phyloP scores from a whole-genome alignment of 2,888 invertebrate genomes.

The Uloborus plumipes region DNA sequence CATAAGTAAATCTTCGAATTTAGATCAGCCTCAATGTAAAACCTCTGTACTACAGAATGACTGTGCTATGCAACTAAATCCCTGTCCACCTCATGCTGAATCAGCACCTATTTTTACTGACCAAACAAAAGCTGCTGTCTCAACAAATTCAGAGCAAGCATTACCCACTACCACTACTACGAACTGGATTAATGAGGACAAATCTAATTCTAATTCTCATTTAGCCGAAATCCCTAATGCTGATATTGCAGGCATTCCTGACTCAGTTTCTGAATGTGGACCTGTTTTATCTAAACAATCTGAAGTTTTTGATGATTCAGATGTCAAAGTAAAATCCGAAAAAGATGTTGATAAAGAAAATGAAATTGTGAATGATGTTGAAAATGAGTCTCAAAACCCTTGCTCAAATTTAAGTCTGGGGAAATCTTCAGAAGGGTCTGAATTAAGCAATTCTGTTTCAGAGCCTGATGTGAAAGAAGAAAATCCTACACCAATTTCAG shows the following conservation, averaged over 20 bases:
- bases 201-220: constrained; percentile 2
- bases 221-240: constrained; percentile 8
- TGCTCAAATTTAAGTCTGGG: no score
- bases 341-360: not conserved
- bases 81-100: constrained; percentile 58
- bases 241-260: constrained; percentile 13
- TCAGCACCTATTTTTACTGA: constrained; percentile 54
- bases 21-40: constrained; percentile 29
- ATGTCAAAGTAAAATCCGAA: not conserved
- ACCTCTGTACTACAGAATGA: constrained; percentile 20
- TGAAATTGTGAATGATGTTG: not conserved
- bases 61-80: constrained; percentile 11
- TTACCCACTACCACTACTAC: constrained; percentile 34
- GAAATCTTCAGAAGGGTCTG: no score
- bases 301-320: not conserved
- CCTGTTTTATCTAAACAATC: constrained; percentile 1
- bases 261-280: constrained; percentile 1
- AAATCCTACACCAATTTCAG: not conserved
- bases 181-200: not conserved
- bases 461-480: constrained; percentile 1
- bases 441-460: not conserved
- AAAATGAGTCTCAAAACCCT: no score
- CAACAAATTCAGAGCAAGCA: constrained; percentile 57
- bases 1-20: not conserved
- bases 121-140: constrained; percentile 50